Conservation (phyloP, 35 echinoderm and acorn worm species). For the Apostichopus japonicus region DNA sequence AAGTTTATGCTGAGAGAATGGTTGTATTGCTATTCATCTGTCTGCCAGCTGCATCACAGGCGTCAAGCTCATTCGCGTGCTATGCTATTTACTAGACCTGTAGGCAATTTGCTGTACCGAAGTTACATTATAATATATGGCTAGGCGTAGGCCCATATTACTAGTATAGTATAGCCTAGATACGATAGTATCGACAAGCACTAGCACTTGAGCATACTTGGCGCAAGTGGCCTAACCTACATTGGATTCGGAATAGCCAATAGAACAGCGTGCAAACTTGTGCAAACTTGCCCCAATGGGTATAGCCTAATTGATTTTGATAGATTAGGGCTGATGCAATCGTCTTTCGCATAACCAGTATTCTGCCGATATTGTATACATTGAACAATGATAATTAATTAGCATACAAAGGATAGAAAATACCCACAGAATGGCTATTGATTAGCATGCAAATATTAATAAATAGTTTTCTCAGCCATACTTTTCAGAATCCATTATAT, state of each 20-base stretch:
- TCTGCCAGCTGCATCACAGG: too few species aligned
- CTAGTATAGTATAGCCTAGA: background rate
- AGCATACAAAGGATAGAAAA: background rate
- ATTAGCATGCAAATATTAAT: background rate
- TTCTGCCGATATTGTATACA: background rate
- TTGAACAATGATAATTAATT: background rate
- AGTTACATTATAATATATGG: too few species aligned
- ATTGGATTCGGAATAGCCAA: background rate
- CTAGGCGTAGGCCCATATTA: too few species aligned
- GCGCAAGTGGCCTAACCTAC: background rate
- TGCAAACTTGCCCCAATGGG: background rate
- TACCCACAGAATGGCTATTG: background rate
- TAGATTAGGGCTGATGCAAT: background rate
- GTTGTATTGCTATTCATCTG: too few species aligned
- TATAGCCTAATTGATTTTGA: background rate
- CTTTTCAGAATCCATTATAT: conserved; percentile 1
- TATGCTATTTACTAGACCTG: too few species aligned
- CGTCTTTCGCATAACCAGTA: background rate
- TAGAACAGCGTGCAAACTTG: background rate
- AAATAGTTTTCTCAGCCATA: background rate
- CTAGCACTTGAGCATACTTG: background rate
- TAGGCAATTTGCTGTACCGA: too few species aligned
- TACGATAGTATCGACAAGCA: background rate
- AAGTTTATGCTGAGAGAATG: too few species aligned
- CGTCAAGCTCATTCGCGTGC: too few species aligned